Base-by-base conservation (phyloP, 2,888 invertebrate species). In the Papilio gigon region DNA sequence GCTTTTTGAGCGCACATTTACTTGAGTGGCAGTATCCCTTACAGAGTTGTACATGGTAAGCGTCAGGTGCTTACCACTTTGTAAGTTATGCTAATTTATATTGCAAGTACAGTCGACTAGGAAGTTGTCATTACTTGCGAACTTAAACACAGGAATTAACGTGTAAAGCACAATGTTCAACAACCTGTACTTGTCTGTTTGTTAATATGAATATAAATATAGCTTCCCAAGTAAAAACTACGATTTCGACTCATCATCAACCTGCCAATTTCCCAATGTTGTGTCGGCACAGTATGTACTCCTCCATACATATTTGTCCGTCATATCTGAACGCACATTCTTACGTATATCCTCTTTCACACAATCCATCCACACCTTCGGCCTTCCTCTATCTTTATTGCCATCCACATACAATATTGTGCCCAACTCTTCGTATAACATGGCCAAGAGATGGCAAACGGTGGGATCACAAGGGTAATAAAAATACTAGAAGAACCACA, bases 1-100 rank as follows among this genome's bases (percentile, higher is more conserved):
- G 86, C 88, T 88, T 90, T 91, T 90, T 90, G 88, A 89, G 80
- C 79, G 80, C 76, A 83, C 82, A 82, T 80, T 85, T 86, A 81
- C 77, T 83, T 83, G 84, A 87, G 83, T 85, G 82, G 81, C 78
- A 76, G 80, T 80, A 79, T 81, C 80, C 79, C 53, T 68, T 69
- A 47, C 58, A 44, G 64, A 68, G 61, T 56, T 65, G 73, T 75
- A 70, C 67, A 70, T 63, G 67, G 67, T 73, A 73, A 58, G 68
- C 64, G 40, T 33, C 63, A 30, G 56, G 53, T 63, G 66, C 70
- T 70, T 69, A 68, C 56, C 60, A 69, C 67, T 65, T 71, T 69
- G 64, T 71, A 70, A 70, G 65, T 65, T 65, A 61, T 65, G 65
- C 47, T 64, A 63, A 66, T 63, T 70, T 70, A 65, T 60, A 35